These are phyloP conservation scores for Melieria omissa DNA, from an alignment of 2,888 invertebrate species.

Conservation along the genomic window DNA sequence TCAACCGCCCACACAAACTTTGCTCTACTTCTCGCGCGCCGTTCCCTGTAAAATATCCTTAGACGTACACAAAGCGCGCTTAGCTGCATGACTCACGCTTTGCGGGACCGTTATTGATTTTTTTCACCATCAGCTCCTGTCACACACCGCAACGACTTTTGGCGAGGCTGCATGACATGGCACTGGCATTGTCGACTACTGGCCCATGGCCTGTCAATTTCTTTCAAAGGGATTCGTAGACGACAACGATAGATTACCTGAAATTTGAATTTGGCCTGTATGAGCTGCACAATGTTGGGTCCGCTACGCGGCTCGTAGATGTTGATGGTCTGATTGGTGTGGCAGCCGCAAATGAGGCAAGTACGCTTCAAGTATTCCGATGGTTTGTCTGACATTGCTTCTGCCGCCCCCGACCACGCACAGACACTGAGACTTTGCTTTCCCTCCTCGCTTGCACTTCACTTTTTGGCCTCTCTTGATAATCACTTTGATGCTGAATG, in stretches of 20 bases:
- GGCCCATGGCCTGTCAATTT: no score
- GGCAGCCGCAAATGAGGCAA: constrained; percentile 67
- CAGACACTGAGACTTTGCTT: not conserved
- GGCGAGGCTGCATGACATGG: no score
- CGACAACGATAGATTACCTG: constrained; percentile 53
- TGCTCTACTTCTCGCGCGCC: not conserved
- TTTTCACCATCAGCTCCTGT: not conserved
- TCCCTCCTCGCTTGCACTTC: not conserved
- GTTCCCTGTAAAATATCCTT: no score
- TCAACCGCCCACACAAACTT: not conserved
- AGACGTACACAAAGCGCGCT: no score
- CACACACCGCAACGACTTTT: no score
- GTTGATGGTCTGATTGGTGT: constrained; percentile 65
- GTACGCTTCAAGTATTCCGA: constrained; percentile 65
- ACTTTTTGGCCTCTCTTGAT: no score
- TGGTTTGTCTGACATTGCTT: constrained; percentile 55
- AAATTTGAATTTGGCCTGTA: constrained; percentile 67
- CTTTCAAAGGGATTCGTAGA: no score
- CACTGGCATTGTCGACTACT: no score
- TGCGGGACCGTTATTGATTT: constrained; percentile 3
- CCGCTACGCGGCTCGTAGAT: constrained; percentile 66
- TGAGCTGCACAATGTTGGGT: constrained; percentile 65
- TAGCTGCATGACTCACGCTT: not conserved
- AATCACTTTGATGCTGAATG: not conserved
- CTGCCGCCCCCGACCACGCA: constrained; percentile 20